Evolutionary conservation across 2,888 invertebrate genomes (phyloP), one percentile per base, ranked within the genome.

Genomic region (Antitype chi): DNA sequence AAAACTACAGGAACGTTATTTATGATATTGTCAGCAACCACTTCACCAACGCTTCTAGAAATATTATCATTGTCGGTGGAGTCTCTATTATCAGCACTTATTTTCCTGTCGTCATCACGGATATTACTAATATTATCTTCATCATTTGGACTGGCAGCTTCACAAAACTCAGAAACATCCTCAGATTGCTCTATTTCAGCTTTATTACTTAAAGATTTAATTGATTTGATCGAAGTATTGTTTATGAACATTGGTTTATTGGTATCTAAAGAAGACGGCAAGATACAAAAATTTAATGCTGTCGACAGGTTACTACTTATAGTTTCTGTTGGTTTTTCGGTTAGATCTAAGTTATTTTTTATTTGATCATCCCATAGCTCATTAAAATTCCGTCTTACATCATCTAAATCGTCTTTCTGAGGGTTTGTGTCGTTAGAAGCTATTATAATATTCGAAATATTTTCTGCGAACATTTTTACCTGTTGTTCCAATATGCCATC

Each of bases 351-450:
- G 57, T 75, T 73, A 47, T 13, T 63, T 13, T 63, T 28, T 60
- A 71, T 25, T 60, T 55, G 47, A 38, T 88, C 78, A n/a, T 69
- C 60, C 87, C 82, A 86, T 9, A 87, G 49, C 1, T 63, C 47
- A n/a, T 83, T 77, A 6, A 87, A 87, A 72, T 87, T 79, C 8
- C 68, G 84, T 49, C 79, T 77, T 17, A 87, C 81, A 28, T 83
- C 72, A 6, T 84, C 70, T n/a, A 84, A 68, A 72, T 66, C 68
- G 9, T 80, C 70, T 53, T 70, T 63, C 4, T 68, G 43, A n/a
- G 49, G 52, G 2, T 74, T 38, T 66, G 38, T 28, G 23, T 32
- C n/a, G 6, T 63, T 59, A 60, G 71, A 57, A 49, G 4, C n/a
- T 62, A 70, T 70, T 4, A 76, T 43, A 28, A 64, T 25, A 38